Percentiles rank a stretch among this genome's conserved stretches.
phyloP scores from a whole-genome alignment of 1,140 invertebrate genomes.

The Amphibalanus amphitrite region DNA sequence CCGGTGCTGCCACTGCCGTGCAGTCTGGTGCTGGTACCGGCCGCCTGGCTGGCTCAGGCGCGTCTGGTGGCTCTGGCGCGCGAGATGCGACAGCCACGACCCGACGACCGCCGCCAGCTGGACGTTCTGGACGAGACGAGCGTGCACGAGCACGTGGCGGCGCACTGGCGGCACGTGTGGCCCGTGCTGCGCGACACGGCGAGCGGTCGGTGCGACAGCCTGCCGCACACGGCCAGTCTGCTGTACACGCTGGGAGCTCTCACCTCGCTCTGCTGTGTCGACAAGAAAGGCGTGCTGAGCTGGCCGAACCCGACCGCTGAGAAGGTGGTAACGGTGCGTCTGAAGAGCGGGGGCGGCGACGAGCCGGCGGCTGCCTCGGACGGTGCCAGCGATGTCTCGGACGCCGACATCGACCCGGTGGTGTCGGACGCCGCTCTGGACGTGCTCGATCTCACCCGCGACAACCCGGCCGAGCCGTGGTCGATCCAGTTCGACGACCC shows the following conservation, averaged over 20 bases:
- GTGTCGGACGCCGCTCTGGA: constrained; percentile 34
- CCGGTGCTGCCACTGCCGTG: background rate
- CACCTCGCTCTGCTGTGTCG: constrained; percentile 65
- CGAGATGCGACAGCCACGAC: constrained; percentile 7
- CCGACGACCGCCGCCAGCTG: constrained; percentile 8
- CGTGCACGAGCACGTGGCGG: background rate
- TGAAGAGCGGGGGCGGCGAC: constrained; percentile 63
- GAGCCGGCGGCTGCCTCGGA: constrained; percentile 37
- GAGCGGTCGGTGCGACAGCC: background rate
- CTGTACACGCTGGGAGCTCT: constrained; percentile 17
- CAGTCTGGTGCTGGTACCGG: background rate
- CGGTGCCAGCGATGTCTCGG: background rate
- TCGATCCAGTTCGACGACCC: constrained; percentile 87
- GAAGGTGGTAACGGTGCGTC: constrained; percentile 91
- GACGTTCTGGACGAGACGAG: constrained; percentile 10
- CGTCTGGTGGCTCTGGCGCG: background rate
- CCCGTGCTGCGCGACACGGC: background rate
- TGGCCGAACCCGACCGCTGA: constrained; percentile 96
- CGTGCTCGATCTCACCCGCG: constrained; percentile 80
- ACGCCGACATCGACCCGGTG: background rate
- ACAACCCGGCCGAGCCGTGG: constrained; percentile 62
- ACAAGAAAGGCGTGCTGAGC: constrained; percentile 90
- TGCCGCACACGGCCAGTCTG: constrained; percentile 16
- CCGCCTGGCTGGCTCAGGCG: background rate
- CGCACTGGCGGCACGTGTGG: background rate